These are phyloP conservation scores for Torymus tubicola DNA, from an alignment of 2,888 invertebrate genomes.

Conservation along the genomic window DNA sequence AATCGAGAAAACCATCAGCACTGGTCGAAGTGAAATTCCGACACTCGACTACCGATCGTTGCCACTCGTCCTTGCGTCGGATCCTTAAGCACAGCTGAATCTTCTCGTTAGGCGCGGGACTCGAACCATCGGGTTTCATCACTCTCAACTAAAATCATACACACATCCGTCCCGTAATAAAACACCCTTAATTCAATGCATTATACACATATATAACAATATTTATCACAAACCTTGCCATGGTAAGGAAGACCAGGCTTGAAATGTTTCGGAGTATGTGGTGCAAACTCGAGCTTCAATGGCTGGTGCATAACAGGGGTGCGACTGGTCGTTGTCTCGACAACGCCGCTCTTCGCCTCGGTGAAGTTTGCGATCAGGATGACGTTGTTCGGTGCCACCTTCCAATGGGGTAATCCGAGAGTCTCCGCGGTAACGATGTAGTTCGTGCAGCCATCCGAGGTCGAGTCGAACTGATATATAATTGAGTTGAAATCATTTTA, in stretches of 20 bases:
- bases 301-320: conserved; percentile 80
- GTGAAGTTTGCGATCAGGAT: conserved; percentile 75
- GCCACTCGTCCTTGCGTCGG: conserved; percentile 71
- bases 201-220: too few relatives aligned
- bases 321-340: conserved; percentile 81
- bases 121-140: conserved; percentile 69
- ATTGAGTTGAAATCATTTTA: too few relatives aligned
- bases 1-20: conserved; percentile 72
- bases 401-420: conserved; percentile 72
- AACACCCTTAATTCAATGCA: background rate
- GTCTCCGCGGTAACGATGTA: conserved; percentile 72
- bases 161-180: background rate
- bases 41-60: conserved; percentile 72
- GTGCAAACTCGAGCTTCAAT: conserved; percentile 80
- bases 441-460: conserved; percentile 72
- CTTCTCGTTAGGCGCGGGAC: conserved; percentile 71
- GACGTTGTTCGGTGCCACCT: conserved; percentile 72
- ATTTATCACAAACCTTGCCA: conserved; percentile 78
- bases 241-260: conserved; percentile 85
- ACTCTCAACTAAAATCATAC: conserved; percentile 67
- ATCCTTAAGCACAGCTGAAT: conserved; percentile 73
- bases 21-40: conserved; percentile 72
- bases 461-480: conserved; percentile 22
- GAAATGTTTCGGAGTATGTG: conserved; percentile 80
- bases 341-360: conserved; percentile 82